Base-by-base conservation (phyloP, 2,113 vertebrate genomes). In the Brachypodius melanocephalos region DNA sequence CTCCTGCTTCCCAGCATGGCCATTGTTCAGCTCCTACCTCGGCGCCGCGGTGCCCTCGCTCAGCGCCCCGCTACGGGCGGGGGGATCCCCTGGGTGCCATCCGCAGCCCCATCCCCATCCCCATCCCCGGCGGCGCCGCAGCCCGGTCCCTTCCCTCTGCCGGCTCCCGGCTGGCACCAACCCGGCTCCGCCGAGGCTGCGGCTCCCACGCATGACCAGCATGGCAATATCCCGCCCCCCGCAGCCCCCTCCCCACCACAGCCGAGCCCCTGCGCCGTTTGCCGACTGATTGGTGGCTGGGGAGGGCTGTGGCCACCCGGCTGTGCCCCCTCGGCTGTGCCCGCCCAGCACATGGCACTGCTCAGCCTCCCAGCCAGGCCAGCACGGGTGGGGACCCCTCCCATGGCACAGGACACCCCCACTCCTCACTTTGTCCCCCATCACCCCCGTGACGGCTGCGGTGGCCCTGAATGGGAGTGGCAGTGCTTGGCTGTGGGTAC, bases 11-110 rank as follows among this genome's bases (percentile, higher is more conserved):
- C 77, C 63, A 7, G 40, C 71, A 36, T 48, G 4, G 67, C 93
- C 93, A 36, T 86, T 80, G 75, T 82, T 93, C 24, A 2, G 45
- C 11, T 93, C 92, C 90, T 94, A 96, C 93, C 91, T 97, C 81
- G 7, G 62, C 12, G 32, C 28, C 14, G 59, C 16, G 13, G 22
- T 34, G 78, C 67, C 66, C 40, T 61, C 16, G 6, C 73, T 85
- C 83, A 49, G 90, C 61, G 29, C 52, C 75, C 57, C 4, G 18
- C 75, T 71, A 38, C 2, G 13, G 76, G 25, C 7, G 49, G 49
- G 61, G 38, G 17, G 22, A 7, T 38, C 9, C 46, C 51, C 40
- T 0, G 25, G 69, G 40, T 5, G 3, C 75, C 88, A 58, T 9
- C 90, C 43, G 22, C 48, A 3, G 22, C 68, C 72, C 61, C 19